A percentile compares a stretch with the other conserved stretches of the same genome.
Evolutionary conservation across 2,888 invertebrate species (phyloP).

Genomic region (Papilio protenor): DNA sequence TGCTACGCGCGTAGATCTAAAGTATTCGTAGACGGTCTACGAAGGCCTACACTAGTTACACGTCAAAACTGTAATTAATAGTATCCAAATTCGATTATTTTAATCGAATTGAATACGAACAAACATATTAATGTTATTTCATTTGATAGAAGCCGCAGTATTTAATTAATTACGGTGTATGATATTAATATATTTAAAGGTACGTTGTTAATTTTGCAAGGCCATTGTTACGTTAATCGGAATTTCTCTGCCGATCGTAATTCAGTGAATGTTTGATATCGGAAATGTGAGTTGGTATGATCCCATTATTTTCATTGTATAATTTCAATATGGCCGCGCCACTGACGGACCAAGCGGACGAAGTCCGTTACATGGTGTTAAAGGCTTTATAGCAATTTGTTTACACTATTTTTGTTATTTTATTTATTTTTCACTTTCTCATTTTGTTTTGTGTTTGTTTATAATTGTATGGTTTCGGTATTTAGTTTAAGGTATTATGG

Average conservation of each 20-base stretch:
- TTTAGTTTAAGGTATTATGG: no score
- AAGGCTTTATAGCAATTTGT: no score
- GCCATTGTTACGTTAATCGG: conserved; percentile 33
- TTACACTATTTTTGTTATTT: no score
- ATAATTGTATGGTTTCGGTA: no score
- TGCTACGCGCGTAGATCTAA: neutral
- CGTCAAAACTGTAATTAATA: neutral
- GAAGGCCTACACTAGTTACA: neutral
- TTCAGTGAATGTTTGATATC: conserved; percentile 20
- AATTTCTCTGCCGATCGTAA: neutral
- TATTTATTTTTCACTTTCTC: no score
- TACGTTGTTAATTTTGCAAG: conserved; percentile 15
- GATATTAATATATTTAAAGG: conserved; percentile 4
- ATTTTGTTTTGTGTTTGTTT: no score
- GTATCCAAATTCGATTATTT: neutral
- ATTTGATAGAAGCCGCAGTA: neutral
- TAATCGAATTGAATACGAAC: neutral
- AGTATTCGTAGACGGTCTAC: neutral
- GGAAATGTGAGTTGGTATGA: neutral
- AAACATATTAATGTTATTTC: neutral
- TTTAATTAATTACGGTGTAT: conserved; percentile 22
- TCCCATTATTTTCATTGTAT: neutral
- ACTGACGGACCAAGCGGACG: no score
- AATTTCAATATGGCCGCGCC: no score
- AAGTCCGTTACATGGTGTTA: no score